Percentiles rank a stretch among this genome's conserved stretches.
Conservation (phyloP, 1,140 invertebrate species). For the Pectinophora gossypiella region DNA sequence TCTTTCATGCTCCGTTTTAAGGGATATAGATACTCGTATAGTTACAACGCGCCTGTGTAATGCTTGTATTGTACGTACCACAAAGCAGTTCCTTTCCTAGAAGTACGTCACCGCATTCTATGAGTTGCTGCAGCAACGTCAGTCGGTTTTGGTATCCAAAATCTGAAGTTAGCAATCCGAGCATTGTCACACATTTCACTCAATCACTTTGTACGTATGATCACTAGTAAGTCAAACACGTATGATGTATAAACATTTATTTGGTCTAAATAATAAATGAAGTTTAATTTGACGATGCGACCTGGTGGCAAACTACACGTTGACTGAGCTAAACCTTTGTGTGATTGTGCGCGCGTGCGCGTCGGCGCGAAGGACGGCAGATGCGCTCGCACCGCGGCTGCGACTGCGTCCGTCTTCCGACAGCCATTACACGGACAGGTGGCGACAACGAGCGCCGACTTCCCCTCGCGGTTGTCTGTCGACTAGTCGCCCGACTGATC, state of each 20-base stretch:
- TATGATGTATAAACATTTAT: too few species aligned
- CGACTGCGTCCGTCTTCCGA: conserved; percentile 56
- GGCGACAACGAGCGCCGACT: conserved; percentile 57
- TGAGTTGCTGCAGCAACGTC: conserved; percentile 57
- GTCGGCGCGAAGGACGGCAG: conserved; percentile 57
- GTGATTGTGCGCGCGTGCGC: conserved; percentile 15
- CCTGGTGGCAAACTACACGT: too few species aligned
- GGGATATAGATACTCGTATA: too few species aligned
- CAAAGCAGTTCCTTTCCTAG: conserved; percentile 42
- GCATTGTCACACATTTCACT: conserved; percentile 35
- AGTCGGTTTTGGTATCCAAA: conserved; percentile 58
- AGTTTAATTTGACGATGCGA: too few species aligned
- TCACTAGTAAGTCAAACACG: too few species aligned
- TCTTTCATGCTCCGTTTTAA: too few species aligned
- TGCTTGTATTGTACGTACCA: conserved; percentile 33
- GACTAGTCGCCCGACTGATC: conserved; percentile 26
- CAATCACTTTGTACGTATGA: too few species aligned
- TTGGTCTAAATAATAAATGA: too few species aligned
- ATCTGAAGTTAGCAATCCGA: conserved; percentile 58
- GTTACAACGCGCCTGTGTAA: too few species aligned
- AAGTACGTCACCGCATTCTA: conserved; percentile 60
- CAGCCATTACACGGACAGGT: conserved; percentile 63
- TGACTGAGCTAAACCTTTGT: background rate
- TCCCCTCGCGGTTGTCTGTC: conserved; percentile 36
- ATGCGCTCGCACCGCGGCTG: conserved; percentile 50